Base-by-base conservation (phyloP, 1,140 invertebrate species). In the Drosophila aff. region DNA sequence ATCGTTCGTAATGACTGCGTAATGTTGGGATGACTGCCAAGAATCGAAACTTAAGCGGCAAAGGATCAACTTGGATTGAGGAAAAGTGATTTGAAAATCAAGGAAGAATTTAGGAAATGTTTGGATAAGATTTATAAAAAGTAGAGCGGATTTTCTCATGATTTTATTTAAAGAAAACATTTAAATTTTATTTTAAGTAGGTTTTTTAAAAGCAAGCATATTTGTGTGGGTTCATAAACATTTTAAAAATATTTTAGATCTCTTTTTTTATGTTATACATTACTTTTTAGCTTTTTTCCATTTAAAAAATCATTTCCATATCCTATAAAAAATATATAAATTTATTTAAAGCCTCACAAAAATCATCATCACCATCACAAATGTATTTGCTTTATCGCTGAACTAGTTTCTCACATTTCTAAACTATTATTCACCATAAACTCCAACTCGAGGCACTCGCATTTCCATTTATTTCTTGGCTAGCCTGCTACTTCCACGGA, bases 401-500 rank as follows among this genome's bases (percentile, higher is more conserved):
- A 23, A 36, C 28, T 8, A 44, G 40, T 63, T 63, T 44, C 40
- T 18, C 6, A 11, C 8, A 44, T 63, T 62, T 44, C 57, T 44
- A 21, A 44, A 31, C 15, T 43, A 62, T 43, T 62, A 43, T 43
- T 62, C 26, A 5, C 18, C 40, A 36, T 23, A 38, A 64, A 64
- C 41, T 63, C 23, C 64, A 63, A 28, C 21, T 36, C n/a, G 31
- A 66, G 21, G 5, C 58, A 44, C 33, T 50, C 21, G 28, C 18
- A 64, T 66, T 63, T 53, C 40, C 75, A 64, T 66, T 82, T 81
- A 55, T 69, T 79, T 76, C 55, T 76, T 57, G 57, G 72, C 26
- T 18, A 47, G 76, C 72, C 28, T 60, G 80, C 72, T 76, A 80
- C 77, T 85, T 79, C 16, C 79, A 66, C 83, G 76, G 80, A 79